These are phyloP conservation scores for Microcebus murinus DNA, from an alignment of 2,113 vertebrate genomes.

Conservation along the genomic window DNA sequence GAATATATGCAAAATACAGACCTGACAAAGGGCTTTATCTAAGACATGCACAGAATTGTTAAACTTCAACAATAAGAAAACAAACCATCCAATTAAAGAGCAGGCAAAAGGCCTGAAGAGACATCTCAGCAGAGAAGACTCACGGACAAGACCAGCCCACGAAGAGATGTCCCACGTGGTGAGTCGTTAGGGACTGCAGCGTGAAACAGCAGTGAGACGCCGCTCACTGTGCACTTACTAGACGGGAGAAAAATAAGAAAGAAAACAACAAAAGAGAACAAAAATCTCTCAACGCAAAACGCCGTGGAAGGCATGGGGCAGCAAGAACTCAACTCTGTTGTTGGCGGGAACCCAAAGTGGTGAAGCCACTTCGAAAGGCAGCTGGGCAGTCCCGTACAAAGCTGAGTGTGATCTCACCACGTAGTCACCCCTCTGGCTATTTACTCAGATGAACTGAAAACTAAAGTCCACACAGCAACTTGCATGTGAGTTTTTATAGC, in stretches of 20 bases:
- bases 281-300: background rate
- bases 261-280: no score
- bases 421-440: background rate
- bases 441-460: background rate
- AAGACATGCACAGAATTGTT: background rate
- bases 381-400: background rate
- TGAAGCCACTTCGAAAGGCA: background rate
- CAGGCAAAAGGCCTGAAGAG: background rate
- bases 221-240: fast-evolving
- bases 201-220: background rate
- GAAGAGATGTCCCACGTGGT: no score
- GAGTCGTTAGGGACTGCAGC: fast-evolving
- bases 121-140: background rate
- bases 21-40: background rate
- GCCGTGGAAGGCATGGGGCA: background rate
- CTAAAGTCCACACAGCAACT: background rate
- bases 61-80: background rate
- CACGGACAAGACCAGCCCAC: background rate
- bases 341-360: background rate
- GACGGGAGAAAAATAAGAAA: background rate
- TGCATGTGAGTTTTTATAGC: no score
- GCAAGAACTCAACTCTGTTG: no score
- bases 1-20: background rate
- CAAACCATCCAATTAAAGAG: no score
- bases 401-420: background rate